These are phyloP conservation scores for Ditylenchus dipsaci DNA, from an alignment of 1,140 invertebrate species.

Conservation along the genomic window DNA sequence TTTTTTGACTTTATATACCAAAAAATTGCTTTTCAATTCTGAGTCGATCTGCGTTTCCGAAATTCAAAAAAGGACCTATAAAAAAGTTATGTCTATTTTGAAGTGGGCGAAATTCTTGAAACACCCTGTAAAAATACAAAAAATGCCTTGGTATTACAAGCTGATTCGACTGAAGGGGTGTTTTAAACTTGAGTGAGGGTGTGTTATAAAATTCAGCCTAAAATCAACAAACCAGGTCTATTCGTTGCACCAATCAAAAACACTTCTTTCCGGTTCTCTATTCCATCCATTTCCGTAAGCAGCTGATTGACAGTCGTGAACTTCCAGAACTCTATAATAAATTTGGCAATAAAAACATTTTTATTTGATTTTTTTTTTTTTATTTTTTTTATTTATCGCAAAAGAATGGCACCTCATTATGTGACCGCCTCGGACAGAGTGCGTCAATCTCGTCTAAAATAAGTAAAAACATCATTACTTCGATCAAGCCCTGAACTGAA, in stretches of 20 bases:
- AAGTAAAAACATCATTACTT: too few species aligned
- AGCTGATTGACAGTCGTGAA: constrained; percentile 88
- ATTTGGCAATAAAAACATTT: neutral
- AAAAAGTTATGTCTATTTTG: neutral
- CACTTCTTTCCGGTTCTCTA: constrained; percentile 77
- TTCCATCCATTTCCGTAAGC: constrained; percentile 96
- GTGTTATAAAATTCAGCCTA: neutral
- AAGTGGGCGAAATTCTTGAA: neutral
- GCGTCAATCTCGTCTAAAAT: constrained; percentile 82
- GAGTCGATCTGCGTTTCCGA: too few species aligned
- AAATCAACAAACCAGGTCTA: constrained; percentile 65
- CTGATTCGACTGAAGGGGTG: too few species aligned
- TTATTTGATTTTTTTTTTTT: constrained; percentile 1
- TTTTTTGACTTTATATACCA: too few species aligned
- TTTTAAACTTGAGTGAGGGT: too few species aligned
- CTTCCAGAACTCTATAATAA: constrained; percentile 59
- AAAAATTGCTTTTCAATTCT: too few species aligned
- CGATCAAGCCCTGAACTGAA: too few species aligned
- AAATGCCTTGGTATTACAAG: neutral
- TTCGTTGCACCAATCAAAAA: constrained; percentile 94
- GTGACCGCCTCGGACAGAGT: constrained; percentile 80
- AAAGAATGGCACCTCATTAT: constrained; percentile 68
- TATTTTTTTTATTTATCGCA: neutral
- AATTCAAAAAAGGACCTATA: too few species aligned
- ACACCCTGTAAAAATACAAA: neutral